Conservation (phyloP, 1,140 invertebrate genomes). For the Cephus cinctus region DNA sequence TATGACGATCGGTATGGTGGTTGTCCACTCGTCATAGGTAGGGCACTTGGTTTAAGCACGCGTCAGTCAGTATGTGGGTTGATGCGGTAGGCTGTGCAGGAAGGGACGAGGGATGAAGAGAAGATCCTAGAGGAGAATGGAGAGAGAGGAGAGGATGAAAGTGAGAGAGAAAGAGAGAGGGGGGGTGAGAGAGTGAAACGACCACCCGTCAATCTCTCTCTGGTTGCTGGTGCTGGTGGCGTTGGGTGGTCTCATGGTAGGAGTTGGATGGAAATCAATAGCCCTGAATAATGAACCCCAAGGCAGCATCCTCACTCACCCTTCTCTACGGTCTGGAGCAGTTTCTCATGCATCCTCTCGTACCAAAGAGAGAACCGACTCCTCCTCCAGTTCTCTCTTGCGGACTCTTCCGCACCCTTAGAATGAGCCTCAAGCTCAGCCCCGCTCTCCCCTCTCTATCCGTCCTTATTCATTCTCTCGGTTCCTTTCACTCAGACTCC, state of each 20-base stretch:
- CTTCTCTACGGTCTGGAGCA: conserved; percentile 35
- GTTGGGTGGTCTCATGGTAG: conserved; percentile 42
- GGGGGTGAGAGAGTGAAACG: conserved; percentile 12
- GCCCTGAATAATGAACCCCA: conserved; percentile 54
- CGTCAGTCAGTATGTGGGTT: conserved; percentile 35
- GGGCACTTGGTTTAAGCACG: conserved; percentile 30
- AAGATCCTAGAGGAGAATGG: conserved; percentile 9
- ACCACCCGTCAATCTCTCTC: conserved; percentile 37
- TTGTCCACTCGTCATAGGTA: conserved; percentile 18
- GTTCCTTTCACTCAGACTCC: too few relatives aligned
- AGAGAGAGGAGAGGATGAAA: conserved; percentile 12
- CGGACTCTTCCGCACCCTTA: conserved; percentile 17
- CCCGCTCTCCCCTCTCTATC: conserved; percentile 8
- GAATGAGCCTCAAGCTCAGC: too few relatives aligned
- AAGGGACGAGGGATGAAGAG: conserved; percentile 14
- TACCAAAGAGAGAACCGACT: conserved; percentile 21
- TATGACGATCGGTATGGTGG: too few relatives aligned
- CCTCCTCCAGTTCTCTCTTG: conserved; percentile 22
- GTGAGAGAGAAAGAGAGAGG: conserved; percentile 9
- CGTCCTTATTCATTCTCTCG: neutral
- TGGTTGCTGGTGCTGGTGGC: conserved; percentile 26
- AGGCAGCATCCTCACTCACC: conserved; percentile 40
- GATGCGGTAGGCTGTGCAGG: conserved; percentile 29
- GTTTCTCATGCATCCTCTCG: conserved; percentile 39
- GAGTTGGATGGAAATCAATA: conserved; percentile 54